Conservation (phyloP, 2,888 invertebrate species). For the Caenorhabditis doughertyi region DNA sequence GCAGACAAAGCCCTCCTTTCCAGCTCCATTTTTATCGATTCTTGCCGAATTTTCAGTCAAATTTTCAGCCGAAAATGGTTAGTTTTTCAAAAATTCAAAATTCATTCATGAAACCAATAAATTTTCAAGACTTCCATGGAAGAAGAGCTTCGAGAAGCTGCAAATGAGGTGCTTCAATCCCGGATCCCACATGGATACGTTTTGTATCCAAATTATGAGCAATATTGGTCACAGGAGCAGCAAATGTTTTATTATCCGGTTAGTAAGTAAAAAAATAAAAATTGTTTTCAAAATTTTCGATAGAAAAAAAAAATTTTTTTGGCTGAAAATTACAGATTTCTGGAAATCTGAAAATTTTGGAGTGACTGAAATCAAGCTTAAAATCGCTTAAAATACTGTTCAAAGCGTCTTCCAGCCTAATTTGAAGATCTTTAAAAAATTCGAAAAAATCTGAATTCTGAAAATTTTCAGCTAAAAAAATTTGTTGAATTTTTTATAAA, state of each 20-base stretch:
- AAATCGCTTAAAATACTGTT: too few relatives aligned
- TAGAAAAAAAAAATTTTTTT: too few relatives aligned
- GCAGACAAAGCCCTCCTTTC: not conserved
- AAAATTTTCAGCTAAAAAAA: too few relatives aligned
- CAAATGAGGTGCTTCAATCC: constrained; percentile 71
- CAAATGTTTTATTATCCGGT: constrained; percentile 78
- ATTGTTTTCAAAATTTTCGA: not conserved
- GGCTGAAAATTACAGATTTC: too few relatives aligned
- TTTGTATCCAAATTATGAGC: constrained; percentile 72
- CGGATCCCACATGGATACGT: constrained; percentile 73
- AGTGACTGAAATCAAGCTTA: too few relatives aligned
- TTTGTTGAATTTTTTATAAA: too few relatives aligned
- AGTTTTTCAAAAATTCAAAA: not conserved
- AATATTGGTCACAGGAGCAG: constrained; percentile 77
- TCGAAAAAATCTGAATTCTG: too few relatives aligned
- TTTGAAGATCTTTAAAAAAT: too few relatives aligned
- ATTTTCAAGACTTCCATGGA: constrained; percentile 68
- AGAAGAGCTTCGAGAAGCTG: constrained; percentile 78
- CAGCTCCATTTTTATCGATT: not conserved
- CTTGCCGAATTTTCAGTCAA: not conserved
- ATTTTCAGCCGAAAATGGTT: not conserved
- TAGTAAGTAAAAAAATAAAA: too few relatives aligned
- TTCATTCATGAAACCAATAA: not conserved
- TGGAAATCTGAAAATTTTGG: too few relatives aligned
- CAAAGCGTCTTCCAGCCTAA: too few relatives aligned